Conservation (phyloP, 2,113 vertebrate species). For the Eretmochelys imbricata region DNA sequence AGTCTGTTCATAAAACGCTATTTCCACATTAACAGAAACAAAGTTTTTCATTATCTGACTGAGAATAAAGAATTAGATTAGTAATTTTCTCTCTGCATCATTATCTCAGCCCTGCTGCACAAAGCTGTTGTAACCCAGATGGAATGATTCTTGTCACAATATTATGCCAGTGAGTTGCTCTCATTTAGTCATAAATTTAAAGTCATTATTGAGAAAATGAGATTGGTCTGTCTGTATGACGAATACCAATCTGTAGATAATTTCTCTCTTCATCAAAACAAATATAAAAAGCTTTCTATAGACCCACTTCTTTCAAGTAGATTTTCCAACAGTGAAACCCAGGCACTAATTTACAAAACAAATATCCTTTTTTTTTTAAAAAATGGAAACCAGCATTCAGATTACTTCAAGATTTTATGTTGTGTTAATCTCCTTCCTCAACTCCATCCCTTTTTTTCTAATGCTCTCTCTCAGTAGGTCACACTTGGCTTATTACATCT, state of each 20-base stretch:
- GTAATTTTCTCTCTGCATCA: background rate
- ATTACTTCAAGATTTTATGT: background rate
- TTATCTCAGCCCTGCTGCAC: background rate
- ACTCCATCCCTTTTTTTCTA: background rate
- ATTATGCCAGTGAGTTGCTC: background rate
- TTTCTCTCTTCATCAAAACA: background rate
- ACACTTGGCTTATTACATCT: background rate
- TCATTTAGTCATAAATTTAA: slow-evolving; percentile 9
- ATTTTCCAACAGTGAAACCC: background rate
- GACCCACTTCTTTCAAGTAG: background rate
- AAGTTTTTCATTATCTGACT: background rate
- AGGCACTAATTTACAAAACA: background rate
- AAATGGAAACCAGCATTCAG: background rate
- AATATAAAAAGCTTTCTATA: background rate
- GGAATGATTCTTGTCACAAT: background rate
- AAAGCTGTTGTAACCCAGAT: background rate
- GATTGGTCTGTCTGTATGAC: background rate
- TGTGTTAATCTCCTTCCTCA: background rate
- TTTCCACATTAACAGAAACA: background rate
- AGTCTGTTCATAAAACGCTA: background rate
- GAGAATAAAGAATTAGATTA: background rate
- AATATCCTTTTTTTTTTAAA: background rate
- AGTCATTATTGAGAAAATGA: slow-evolving; percentile 36
- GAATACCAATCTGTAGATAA: background rate
- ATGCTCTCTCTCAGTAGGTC: background rate